phyloP scores from a whole-genome alignment of 2,888 invertebrate genomes.

The Parnassius glacialis region DNA sequence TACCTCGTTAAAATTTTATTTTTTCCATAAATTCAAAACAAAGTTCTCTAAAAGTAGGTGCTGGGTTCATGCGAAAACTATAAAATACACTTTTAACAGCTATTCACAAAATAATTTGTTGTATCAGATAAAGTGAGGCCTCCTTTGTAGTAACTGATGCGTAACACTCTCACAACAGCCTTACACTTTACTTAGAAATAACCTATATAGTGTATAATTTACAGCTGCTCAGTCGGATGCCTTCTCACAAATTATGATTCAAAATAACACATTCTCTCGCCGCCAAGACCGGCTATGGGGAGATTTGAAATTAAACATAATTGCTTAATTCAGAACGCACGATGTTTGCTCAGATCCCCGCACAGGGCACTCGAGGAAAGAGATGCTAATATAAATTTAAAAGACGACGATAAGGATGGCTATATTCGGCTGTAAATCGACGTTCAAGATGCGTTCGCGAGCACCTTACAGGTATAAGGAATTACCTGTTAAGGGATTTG shows the following conservation, averaged over 20 bases:
- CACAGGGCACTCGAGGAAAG: constrained; percentile 49
- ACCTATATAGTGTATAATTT: constrained; percentile 68
- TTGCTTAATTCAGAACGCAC: constrained; percentile 78
- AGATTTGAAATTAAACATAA: constrained; percentile 79
- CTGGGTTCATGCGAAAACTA: no score
- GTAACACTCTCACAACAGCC: constrained; percentile 42
- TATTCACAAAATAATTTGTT: neutral
- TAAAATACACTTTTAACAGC: no score
- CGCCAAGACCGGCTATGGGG: constrained; percentile 68
- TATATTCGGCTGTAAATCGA: constrained; percentile 31
- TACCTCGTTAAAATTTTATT: no score
- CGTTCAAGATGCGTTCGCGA: constrained; percentile 35
- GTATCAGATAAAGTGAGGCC: no score
- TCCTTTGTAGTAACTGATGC: constrained; percentile 29
- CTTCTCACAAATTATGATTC: constrained; percentile 79
- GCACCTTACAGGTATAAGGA: constrained; percentile 68
- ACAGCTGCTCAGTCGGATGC: constrained; percentile 77
- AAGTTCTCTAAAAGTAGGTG: no score
- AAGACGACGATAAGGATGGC: constrained; percentile 45
- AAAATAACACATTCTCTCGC: constrained; percentile 76
- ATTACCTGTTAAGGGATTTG: constrained; percentile 69
- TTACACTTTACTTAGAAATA: constrained; percentile 57
- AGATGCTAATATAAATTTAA: constrained; percentile 40
- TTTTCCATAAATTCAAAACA: no score
- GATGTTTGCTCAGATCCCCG: constrained; percentile 65